These are phyloP conservation scores for Junonia oenone DNA, from an alignment of 2,888 invertebrate genomes.

Conservation along the genomic window DNA sequence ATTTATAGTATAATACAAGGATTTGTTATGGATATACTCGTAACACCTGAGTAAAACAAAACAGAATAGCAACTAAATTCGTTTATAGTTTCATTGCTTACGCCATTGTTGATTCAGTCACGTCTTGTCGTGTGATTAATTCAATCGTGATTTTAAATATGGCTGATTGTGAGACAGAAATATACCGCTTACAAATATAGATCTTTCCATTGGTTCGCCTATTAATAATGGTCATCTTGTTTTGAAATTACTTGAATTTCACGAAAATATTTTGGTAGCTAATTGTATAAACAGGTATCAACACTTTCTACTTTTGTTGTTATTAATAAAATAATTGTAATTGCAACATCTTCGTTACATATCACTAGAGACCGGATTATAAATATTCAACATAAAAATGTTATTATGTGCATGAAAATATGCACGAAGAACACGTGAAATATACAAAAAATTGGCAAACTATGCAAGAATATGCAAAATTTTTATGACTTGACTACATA, in stretches of 20 bases:
- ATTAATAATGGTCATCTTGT: neutral
- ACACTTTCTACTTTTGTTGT: no score
- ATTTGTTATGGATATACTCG: neutral
- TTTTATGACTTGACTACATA: no score
- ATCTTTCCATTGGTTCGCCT: neutral
- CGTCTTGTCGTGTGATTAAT: slow-evolving; percentile 3
- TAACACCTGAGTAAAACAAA: neutral
- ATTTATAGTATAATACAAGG: no score
- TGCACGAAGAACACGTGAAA: no score
- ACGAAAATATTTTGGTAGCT: neutral
- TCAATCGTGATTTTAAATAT: slow-evolving; percentile 3
- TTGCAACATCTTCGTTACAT: no score
- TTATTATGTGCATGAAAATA: no score
- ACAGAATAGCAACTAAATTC: neutral
- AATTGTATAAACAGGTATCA: no score
- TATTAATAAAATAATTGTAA: no score
- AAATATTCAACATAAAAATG: no score
- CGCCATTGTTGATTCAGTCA: slow-evolving; percentile 2
- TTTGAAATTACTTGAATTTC: neutral
- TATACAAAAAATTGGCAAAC: no score
- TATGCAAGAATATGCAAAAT: no score
- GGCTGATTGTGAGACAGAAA: slow-evolving; percentile 3
- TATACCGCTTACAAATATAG: slow-evolving; percentile 1
- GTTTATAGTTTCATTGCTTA: slow-evolving; percentile 1
- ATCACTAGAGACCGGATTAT: no score